These are phyloP conservation scores for Esox masquinongy DNA, from an alignment of 2,797 vertebrate species.

Conservation along the genomic window DNA sequence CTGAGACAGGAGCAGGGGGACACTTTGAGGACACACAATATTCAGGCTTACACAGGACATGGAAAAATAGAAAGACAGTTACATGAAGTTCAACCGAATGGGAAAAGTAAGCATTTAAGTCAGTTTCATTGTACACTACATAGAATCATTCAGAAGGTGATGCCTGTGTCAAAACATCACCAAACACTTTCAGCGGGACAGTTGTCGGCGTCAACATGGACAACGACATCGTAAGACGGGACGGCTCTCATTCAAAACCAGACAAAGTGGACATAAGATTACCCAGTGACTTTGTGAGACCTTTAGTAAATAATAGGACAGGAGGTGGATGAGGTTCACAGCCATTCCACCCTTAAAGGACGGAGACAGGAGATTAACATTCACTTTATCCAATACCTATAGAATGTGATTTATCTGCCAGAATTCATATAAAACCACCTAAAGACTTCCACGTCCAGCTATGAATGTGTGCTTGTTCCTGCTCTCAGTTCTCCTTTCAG, in stretches of 20 bases:
- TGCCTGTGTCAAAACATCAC: background rate
- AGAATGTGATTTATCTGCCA: slow-evolving; percentile 41
- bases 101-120: background rate
- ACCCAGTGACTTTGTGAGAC: slow-evolving; percentile 61
- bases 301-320: slow-evolving; percentile 42
- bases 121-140: background rate
- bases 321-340: slow-evolving; percentile 66
- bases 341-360: slow-evolving; percentile 54
- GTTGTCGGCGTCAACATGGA: slow-evolving; percentile 1
- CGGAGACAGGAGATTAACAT: slow-evolving; percentile 74
- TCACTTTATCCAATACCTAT: slow-evolving; percentile 68
- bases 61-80: background rate
- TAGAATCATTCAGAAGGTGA: background rate
- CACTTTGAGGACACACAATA: background rate
- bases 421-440: slow-evolving; percentile 76
- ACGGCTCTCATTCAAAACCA: slow-evolving; percentile 57
- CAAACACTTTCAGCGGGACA: background rate
- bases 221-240: slow-evolving; percentile 10
- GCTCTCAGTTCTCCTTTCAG: slow-evolving; percentile 84
- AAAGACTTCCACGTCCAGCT: slow-evolving; percentile 70
- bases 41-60: background rate
- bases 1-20: background rate
- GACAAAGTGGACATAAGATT: slow-evolving; percentile 50
- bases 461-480: slow-evolving; percentile 83
- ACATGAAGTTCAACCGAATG: background rate